Conservation (phyloP, 1,140 invertebrate genomes). For the Plectrocnemia conspersa region DNA sequence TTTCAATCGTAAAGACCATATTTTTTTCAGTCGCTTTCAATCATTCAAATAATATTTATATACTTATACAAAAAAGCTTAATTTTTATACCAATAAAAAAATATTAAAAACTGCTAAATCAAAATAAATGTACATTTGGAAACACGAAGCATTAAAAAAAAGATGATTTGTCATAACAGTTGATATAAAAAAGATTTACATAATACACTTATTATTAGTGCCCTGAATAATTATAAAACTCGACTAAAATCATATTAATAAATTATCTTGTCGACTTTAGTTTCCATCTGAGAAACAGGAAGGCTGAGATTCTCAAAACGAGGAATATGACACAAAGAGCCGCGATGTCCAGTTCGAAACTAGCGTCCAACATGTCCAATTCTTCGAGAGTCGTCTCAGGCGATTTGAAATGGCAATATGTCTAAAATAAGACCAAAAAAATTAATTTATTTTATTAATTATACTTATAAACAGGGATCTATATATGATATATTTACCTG, state of each 20-base stretch:
- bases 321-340: constrained; percentile 86
- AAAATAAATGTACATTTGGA: not conserved
- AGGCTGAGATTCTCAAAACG: constrained; percentile 79
- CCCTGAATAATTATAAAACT: not conserved
- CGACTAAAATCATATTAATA: no score
- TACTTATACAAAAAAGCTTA: not conserved
- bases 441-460: constrained; percentile 1
- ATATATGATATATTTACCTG: constrained; percentile 47
- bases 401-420: constrained; percentile 86
- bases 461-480: no score
- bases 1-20: no score
- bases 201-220: not conserved
- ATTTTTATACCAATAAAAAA: not conserved
- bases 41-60: not conserved
- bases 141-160: not conserved
- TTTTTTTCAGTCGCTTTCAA: no score
- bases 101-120: not conserved
- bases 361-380: constrained; percentile 73
- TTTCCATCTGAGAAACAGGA: constrained; percentile 89
- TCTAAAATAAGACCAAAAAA: constrained; percentile 41
- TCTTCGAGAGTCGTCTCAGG: constrained; percentile 88
- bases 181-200: constrained; percentile 3
- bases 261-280: constrained; percentile 66
- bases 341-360: constrained; percentile 72
- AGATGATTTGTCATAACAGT: not conserved